These are phyloP conservation scores for Epinotia bilunana DNA, from an alignment of 2,888 invertebrate genomes.

Conservation along the genomic window DNA sequence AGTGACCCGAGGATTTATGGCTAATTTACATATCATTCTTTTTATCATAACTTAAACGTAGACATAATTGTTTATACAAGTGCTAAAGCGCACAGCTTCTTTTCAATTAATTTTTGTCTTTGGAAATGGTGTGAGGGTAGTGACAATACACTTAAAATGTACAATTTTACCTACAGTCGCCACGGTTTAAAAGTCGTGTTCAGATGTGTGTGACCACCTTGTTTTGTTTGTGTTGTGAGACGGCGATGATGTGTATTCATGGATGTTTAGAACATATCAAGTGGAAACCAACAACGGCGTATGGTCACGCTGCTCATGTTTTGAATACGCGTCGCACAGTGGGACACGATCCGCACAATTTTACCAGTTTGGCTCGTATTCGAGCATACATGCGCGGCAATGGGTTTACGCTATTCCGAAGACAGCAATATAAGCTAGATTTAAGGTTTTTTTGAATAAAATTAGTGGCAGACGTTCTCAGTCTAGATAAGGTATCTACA, in stretches of 20 bases:
- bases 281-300: background rate
- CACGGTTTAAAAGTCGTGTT: background rate
- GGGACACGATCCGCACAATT: background rate
- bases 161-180: no score
- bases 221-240: background rate
- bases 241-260: background rate
- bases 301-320: background rate
- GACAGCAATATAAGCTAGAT: background rate
- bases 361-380: background rate
- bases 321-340: background rate
- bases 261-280: background rate
- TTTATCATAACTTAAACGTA: background rate
- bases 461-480: background rate
- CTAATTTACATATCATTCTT: slow-evolving; percentile 29
- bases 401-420: background rate
- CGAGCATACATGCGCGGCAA: background rate
- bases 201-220: background rate
- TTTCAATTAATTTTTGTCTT: background rate
- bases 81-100: background rate
- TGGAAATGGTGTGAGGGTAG: no score
- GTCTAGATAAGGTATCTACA: background rate
- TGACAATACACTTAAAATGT: no score
- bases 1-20: slow-evolving; percentile 21
- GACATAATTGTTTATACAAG: slow-evolving; percentile 17
- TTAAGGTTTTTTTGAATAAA: background rate